phyloP scores from a whole-genome alignment of 2,888 invertebrate genomes.

The Polydrusus tereticollis region DNA sequence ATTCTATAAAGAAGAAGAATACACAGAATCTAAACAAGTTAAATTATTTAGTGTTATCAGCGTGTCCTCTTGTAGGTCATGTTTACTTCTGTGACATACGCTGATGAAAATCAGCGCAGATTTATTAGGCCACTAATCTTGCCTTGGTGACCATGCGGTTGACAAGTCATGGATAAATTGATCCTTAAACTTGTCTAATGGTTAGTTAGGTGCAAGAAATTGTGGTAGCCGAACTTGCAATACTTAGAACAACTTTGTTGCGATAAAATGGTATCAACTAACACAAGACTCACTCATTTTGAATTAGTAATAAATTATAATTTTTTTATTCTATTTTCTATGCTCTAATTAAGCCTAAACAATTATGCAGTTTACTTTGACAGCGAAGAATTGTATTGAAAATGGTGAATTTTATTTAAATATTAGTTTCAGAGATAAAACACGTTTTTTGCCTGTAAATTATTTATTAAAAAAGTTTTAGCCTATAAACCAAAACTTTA shows the following conservation, averaged over 20 bases:
- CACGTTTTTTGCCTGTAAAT: too few relatives aligned
- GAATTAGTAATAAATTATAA: too few relatives aligned
- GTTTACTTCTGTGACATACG: conserved; percentile 1
- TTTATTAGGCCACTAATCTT: conserved; percentile 14
- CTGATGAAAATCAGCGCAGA: conserved; percentile 4
- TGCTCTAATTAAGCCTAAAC: too few relatives aligned
- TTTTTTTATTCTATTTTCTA: too few relatives aligned
- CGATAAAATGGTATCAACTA: too few relatives aligned
- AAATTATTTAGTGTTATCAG: neutral
- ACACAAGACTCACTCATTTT: too few relatives aligned
- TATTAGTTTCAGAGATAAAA: too few relatives aligned
- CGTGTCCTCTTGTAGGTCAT: neutral
- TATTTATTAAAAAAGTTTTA: too few relatives aligned
- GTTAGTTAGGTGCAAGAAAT: neutral
- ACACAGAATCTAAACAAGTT: neutral
- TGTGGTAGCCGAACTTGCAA: neutral
- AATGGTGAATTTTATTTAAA: too few relatives aligned
- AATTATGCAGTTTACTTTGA: too few relatives aligned
- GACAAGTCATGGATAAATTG: conserved; percentile 2
- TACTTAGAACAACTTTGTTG: neutral
- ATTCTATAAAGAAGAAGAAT: neutral
- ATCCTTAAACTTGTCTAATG: neutral
- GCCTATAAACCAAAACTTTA: too few relatives aligned
- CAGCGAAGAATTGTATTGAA: too few relatives aligned
- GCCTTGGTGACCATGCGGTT: neutral